phyloP scores from a whole-genome alignment of 1,140 invertebrate species.

The Ruditapes philippinarum region DNA sequence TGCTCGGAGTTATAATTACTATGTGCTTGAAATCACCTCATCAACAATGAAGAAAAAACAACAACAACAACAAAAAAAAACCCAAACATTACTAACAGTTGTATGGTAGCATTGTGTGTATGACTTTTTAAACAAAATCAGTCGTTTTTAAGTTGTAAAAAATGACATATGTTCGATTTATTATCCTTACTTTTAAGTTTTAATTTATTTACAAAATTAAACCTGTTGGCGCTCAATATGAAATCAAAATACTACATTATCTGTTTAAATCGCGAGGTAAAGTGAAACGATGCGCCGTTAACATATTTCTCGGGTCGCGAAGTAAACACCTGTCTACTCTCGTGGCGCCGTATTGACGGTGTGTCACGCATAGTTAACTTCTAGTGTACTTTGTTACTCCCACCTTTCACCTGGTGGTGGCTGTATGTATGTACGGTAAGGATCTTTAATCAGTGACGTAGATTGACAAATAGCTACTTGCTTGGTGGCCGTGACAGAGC shows the following conservation, averaged over 20 bases:
- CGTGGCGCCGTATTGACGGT: conserved; percentile 47
- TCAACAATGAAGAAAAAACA: no score
- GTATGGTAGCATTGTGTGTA: no score
- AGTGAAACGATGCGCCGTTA: conserved; percentile 48
- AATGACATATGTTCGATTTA: conserved; percentile 9
- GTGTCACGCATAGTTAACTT: conserved; percentile 63
- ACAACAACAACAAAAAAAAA: no score
- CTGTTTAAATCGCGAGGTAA: neutral
- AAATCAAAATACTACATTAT: conserved; percentile 31
- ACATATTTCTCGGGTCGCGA: conserved; percentile 42
- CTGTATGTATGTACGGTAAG: neutral
- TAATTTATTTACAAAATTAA: conserved; percentile 4
- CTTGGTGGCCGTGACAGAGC: neutral
- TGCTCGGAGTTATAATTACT: no score
- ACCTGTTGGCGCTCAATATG: conserved; percentile 22
- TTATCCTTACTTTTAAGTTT: neutral
- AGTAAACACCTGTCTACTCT: conserved; percentile 60
- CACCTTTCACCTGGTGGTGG: conserved; percentile 47
- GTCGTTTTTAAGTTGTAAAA: no score
- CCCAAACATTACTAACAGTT: no score
- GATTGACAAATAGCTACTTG: neutral
- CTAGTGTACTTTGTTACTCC: conserved; percentile 49
- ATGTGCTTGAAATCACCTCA: no score
- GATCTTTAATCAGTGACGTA: conserved; percentile 6
- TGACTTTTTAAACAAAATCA: no score